Base-by-base conservation (phyloP, 2,797 vertebrate species). In the Merluccius polli region DNA sequence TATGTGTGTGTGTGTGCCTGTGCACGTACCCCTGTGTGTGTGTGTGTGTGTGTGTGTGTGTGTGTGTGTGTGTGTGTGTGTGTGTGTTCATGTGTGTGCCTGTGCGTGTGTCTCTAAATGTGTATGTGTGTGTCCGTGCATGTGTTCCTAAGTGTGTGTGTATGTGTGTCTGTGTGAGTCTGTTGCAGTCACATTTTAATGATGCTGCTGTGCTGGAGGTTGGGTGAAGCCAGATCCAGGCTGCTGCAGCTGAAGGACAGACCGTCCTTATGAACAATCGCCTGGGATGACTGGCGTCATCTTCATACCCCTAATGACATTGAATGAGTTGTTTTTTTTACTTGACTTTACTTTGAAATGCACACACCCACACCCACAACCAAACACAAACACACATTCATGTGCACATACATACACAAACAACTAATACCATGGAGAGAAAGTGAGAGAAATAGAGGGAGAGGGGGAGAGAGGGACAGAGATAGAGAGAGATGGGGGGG, bases 401-500 rank as follows among this genome's bases (percentile, higher is more conserved):
- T 15, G 2, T 41, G 38, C 44, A 48, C 16, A 48, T 5, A 48
- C 44, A 21, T 21, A 48, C 16, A 21, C 21, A 59, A 21, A 24
- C 52, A 59, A 59, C 52, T 24, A 2, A 24, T n/a, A 52, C 7
- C 21, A 52, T 59, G 52, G 10, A 59, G 21, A 24, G 52, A 59
- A 8, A 59, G 48, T n/a, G 27, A 1, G 65, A 3, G 12, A 27
- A 35, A 77, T 30, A 73, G 71, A 69, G 35, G 3, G 69, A 73
- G 12, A 72, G 65, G 21, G 73, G 77, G n/a, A 76, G 72, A 31
- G 35, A 59, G 33, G 59, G 44, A 24, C 7, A 44, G 68, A 15
- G 6, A 29, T n/a, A 21, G n/a, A 59, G 72, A 72, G 31, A 44
- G 33, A 35, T 68, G 24, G 69, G 67, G 35, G 1, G 65, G 11